phyloP scores from a whole-genome alignment of 92 coral and sea anemone genomes.

The Zoanthus gigantus region DNA sequence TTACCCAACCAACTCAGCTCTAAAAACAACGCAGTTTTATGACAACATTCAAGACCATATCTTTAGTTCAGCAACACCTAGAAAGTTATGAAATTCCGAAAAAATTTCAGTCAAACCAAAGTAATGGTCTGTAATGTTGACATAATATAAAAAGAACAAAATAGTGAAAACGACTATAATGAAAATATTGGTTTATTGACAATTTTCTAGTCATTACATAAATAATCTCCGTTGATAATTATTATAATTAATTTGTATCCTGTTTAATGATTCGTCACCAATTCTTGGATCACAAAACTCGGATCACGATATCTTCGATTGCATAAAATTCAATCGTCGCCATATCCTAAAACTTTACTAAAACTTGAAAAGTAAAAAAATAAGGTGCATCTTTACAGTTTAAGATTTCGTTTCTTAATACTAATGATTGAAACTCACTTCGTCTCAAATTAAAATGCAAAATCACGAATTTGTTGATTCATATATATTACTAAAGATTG shows the following conservation, averaged over 20 bases:
- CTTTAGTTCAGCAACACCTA: slow-evolving; percentile 67
- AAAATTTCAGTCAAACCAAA: slow-evolving; percentile 52
- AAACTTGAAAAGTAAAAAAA: neutral
- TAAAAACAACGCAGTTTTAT: slow-evolving; percentile 21
- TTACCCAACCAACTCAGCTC: neutral
- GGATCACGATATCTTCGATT: slow-evolving; percentile 31
- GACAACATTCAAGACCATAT: slow-evolving; percentile 98
- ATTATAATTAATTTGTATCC: slow-evolving; percentile 30
- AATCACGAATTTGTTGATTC: neutral
- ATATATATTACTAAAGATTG: slow-evolving; percentile 17
- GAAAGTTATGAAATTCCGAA: slow-evolving; percentile 7
- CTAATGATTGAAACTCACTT: neutral
- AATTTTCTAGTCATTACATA: slow-evolving; percentile 36
- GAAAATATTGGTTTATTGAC: slow-evolving; percentile 52
- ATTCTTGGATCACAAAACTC: neutral
- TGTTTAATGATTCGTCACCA: neutral
- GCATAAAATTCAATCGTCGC: neutral
- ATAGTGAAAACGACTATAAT: slow-evolving; percentile 37
- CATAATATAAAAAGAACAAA: slow-evolving; percentile 58
- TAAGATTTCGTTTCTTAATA: neutral
- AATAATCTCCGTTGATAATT: slow-evolving; percentile 35
- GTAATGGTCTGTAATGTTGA: slow-evolving; percentile 91
- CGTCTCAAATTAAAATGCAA: neutral
- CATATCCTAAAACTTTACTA: neutral
- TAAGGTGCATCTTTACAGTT: neutral